These are phyloP conservation scores for Chionoecetes opilio DNA, from an alignment of 1,140 invertebrate genomes.

Conservation along the genomic window DNA sequence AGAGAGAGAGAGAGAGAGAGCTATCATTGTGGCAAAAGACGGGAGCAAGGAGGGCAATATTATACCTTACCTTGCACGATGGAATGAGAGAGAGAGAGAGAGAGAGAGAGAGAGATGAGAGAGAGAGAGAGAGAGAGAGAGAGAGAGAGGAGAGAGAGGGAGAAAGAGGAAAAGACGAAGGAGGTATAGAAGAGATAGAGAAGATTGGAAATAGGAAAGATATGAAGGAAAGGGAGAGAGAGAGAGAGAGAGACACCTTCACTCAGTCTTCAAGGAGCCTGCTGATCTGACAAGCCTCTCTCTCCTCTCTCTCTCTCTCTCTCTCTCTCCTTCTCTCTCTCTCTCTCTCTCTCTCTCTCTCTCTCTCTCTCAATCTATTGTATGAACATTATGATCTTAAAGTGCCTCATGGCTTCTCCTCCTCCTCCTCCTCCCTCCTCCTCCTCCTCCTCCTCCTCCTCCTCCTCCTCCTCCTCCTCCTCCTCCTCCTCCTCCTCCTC, in stretches of 20 bases:
- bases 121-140: conserved; percentile 45
- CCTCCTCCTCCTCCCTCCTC: not conserved
- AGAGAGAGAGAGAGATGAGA: conserved; percentile 51
- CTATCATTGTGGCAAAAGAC: not conserved
- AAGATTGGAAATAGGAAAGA: not conserved
- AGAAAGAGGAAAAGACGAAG: not conserved
- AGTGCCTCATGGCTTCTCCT: not conserved
- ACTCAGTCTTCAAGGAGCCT: not conserved
- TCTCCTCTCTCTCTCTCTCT: conserved; percentile 44
- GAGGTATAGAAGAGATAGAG: conserved; percentile 37
- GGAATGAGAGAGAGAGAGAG: not conserved
- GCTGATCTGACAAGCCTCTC: not conserved
- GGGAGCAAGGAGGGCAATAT: not conserved
- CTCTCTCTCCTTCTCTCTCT: not conserved
- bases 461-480: not conserved
- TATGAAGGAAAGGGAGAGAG: no score
- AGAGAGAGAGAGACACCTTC: not conserved
- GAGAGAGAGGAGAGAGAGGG: conserved; percentile 30
- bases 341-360: conserved; percentile 27
- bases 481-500: not conserved
- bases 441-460: not conserved
- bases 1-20: no score
- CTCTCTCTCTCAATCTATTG: not conserved
- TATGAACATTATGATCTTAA: not conserved
- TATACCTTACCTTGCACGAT: not conserved